phyloP scores from a whole-genome alignment of 2,888 invertebrate species.

The Diadromus collaris region DNA sequence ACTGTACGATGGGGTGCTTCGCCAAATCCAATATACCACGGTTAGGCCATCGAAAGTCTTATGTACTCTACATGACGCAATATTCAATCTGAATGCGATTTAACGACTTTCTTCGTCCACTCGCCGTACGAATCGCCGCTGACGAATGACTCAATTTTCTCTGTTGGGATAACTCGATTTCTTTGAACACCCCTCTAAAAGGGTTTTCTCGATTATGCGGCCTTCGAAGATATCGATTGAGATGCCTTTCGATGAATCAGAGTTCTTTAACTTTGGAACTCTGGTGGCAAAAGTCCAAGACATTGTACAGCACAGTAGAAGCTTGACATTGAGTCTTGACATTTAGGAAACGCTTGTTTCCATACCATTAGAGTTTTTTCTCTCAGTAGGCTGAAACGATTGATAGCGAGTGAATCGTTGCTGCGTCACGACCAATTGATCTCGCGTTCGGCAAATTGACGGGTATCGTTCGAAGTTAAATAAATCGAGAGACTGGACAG shows the following conservation, averaged over 20 bases:
- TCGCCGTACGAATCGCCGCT: not conserved
- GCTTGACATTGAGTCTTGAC: not conserved
- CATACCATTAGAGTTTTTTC: not conserved
- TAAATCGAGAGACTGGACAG: not conserved
- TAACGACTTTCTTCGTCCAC: slow-evolving; percentile 41
- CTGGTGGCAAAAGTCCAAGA: not conserved
- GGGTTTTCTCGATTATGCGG: slow-evolving; percentile 36
- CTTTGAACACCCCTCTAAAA: slow-evolving; percentile 11
- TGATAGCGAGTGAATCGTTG: slow-evolving; percentile 7
- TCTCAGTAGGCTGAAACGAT: not conserved
- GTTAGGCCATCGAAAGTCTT: slow-evolving; percentile 53
- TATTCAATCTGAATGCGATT: slow-evolving; percentile 45
- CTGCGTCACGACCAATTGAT: slow-evolving; percentile 4
- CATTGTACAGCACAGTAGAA: not conserved
- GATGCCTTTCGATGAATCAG: slow-evolving; percentile 9
- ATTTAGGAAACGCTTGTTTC: not conserved
- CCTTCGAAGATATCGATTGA: slow-evolving; percentile 33
- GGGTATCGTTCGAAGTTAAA: slow-evolving; percentile 38
- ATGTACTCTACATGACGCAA: slow-evolving; percentile 34
- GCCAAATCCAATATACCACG: slow-evolving; percentile 47
- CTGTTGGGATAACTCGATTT: slow-evolving; percentile 49
- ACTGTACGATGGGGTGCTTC: slow-evolving; percentile 5
- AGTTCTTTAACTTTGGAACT: not conserved
- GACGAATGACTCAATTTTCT: slow-evolving; percentile 45
- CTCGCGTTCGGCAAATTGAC: slow-evolving; percentile 32